Evolutionary conservation across 2,888 invertebrate species (phyloP), one percentile per base, ranked within the genome.

Genomic region (Epiblema foenella): DNA sequence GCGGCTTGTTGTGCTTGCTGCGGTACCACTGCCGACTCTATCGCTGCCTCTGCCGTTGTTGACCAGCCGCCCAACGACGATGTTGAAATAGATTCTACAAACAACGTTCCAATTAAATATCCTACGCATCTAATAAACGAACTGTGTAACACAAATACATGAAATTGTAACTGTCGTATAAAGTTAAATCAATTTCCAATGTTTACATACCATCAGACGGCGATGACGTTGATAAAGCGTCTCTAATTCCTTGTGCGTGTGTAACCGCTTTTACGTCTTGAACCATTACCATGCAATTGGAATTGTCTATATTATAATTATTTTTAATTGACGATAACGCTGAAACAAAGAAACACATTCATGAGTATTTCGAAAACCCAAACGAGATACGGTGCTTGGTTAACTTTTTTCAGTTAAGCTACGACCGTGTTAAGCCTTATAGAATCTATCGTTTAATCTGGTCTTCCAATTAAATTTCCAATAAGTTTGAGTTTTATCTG

Each of bases 291-390:
- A 97, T 97, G 94, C 97, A 98, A 93, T 97, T 97, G 86, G 97
- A 95, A 93, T 96, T 96, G 94, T 97, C 97, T 95, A 97, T 96
- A 93, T 96, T 71, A 71, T 71, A 71, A 71, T 71, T 96, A 89
- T 96, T 96, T 93, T 97, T 96, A 97, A 97, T 97, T 88, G 97
- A 97, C 94, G 96, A 97, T 94, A 97, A 96, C 89, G 97, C 97
- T 97, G 95, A 58, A 96, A 96, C 85, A 90, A 89, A 83, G 75
- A 80, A 77, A 78, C 76, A 49, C 10, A 57, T 62, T 17, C 39
- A 12, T 67, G 20, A 67, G 66, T 60, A 51, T 24, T 70, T 60
- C 33, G n/a, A 54, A 56, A 66, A 4, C 24, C 29, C 62, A 51
- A 62, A 59, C 49, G 9, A 33, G 24, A 60, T 49, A 39, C 18